Evolutionary conservation across 2,797 vertebrate species (phyloP).

Genomic region (Uromys caudimaculatus): DNA sequence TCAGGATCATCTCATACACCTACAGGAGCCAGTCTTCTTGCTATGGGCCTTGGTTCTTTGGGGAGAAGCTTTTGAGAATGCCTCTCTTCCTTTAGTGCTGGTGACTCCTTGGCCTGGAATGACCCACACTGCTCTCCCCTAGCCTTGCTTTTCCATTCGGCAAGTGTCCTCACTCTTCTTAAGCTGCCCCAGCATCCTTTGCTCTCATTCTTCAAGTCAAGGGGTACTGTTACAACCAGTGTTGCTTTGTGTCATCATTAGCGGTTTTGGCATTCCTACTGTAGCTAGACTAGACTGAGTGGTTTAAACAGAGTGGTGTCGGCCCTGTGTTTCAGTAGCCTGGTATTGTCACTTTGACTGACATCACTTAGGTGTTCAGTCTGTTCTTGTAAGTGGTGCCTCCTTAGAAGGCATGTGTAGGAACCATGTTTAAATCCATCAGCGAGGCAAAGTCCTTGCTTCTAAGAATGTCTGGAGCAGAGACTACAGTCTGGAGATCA

Average conservation of each 20-base stretch:
- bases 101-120: neutral
- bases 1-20: neutral
- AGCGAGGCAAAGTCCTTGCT: constrained; percentile 5
- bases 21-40: neutral
- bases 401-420: constrained; percentile 8
- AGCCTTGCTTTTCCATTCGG: constrained; percentile 2
- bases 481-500: neutral
- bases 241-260: neutral
- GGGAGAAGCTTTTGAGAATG: neutral
- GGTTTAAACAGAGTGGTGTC: neutral
- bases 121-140: neutral
- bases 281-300: neutral
- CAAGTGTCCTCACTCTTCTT: neutral
- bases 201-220: neutral
- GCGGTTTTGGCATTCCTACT: neutral
- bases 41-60: neutral
- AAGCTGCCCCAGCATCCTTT: neutral
- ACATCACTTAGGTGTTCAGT: neutral
- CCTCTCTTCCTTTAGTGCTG: neutral
- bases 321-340: neutral
- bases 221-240: neutral
- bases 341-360: neutral
- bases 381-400: neutral
- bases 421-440: constrained; percentile 13
- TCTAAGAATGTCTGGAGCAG: constrained; percentile 52